Conservation (phyloP, 2,113 vertebrate species). For the Falco punctatus region DNA sequence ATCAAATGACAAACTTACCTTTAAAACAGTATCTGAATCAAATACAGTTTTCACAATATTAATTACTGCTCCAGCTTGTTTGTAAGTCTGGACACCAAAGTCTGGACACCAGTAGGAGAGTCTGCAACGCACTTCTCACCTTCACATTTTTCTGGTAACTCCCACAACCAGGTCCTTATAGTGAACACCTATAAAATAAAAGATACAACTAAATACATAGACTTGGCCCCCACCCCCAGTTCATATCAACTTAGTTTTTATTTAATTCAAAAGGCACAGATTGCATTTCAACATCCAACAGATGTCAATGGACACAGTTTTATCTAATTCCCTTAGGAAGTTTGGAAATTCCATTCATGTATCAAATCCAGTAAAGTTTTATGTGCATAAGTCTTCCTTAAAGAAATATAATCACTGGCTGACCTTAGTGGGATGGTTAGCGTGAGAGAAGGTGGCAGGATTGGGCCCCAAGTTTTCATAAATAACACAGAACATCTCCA, state of each 20-base stretch:
- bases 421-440: background rate
- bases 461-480: constrained; percentile 44
- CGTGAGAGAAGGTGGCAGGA: constrained; percentile 56
- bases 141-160: constrained; percentile 74
- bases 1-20: constrained; percentile 36
- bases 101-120: constrained; percentile 46
- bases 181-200: constrained; percentile 55
- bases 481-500: constrained; percentile 58
- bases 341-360: background rate
- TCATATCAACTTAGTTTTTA: background rate
- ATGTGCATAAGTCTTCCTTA: background rate
- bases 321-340: background rate
- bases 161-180: constrained; percentile 76
- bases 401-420: background rate
- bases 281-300: background rate
- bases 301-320: background rate
- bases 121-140: constrained; percentile 74
- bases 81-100: background rate
- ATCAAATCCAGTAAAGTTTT: background rate
- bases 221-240: background rate
- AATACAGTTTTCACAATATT: constrained; percentile 68
- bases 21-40: constrained; percentile 76
- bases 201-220: background rate
- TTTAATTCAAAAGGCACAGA: background rate
- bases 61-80: constrained; percentile 66